Percentiles rank a stretch among this genome's conserved stretches.
phyloP scores from a whole-genome alignment of 2,113 vertebrate genomes.

The Connochaetes taurinus region DNA sequence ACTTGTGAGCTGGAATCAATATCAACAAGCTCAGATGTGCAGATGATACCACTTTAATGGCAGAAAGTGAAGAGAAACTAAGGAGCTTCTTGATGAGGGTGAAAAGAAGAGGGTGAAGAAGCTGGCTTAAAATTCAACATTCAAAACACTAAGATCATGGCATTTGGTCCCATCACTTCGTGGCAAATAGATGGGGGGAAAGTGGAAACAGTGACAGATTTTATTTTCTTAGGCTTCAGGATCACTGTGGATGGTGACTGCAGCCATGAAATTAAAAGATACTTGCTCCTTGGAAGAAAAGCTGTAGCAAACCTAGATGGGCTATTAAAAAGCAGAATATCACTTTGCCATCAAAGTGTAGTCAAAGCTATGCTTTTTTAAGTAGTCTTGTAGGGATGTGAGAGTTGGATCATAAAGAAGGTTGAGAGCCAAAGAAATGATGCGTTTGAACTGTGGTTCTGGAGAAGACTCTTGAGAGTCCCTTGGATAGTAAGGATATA shows the following conservation, averaged over 20 bases:
- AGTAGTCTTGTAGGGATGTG: neutral
- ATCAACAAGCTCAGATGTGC: neutral
- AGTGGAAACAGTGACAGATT: neutral
- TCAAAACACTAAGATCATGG: neutral
- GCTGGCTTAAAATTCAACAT: neutral
- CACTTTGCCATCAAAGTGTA: neutral
- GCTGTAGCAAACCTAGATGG: neutral
- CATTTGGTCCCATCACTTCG: fast-evolving
- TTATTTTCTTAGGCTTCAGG: neutral
- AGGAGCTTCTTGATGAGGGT: neutral
- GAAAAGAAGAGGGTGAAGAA: neutral
- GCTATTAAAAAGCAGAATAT: neutral
- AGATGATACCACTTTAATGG: neutral
- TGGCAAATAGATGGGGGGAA: neutral
- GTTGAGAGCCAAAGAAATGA: neutral
- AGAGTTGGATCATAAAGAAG: neutral
- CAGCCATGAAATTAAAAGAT: neutral
- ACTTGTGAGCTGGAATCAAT: neutral
- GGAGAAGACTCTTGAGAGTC: neutral
- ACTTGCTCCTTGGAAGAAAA: neutral
- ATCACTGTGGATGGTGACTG: neutral
- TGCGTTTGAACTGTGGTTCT: neutral
- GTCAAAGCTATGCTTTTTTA: neutral
- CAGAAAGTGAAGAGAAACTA: neutral
- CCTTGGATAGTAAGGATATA: neutral